Evolutionary conservation across 2,113 vertebrate species (phyloP).

Genomic region (Alectura lathami): DNA sequence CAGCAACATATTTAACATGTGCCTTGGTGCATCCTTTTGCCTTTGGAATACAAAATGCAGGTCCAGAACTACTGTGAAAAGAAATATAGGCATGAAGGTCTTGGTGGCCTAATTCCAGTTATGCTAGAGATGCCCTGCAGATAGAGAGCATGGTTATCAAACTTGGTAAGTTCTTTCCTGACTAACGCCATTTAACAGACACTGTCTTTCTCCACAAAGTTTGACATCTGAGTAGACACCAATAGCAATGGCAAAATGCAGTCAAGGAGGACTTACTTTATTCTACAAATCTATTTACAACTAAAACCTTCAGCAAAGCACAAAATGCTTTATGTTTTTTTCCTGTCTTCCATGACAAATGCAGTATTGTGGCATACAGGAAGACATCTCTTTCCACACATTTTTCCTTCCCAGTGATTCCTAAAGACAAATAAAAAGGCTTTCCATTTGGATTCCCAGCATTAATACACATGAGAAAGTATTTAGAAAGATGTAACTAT

Average conservation of each 20-base stretch:
- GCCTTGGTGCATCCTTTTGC: fast-evolving
- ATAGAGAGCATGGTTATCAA: background rate
- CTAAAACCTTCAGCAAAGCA: background rate
- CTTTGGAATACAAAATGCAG: background rate
- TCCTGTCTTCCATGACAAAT: background rate
- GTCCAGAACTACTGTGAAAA: background rate
- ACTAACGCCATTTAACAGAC: background rate
- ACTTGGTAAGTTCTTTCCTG: background rate
- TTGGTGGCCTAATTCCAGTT: background rate
- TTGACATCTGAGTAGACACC: fast-evolving
- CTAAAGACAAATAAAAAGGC: background rate
- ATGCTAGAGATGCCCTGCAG: fast-evolving
- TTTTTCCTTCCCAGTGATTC: background rate
- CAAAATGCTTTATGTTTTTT: background rate
- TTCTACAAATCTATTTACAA: background rate
- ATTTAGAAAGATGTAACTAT: background rate
- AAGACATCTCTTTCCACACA: background rate
- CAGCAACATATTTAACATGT: fast-evolving
- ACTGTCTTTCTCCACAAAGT: background rate
- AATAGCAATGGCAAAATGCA: background rate
- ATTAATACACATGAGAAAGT: background rate
- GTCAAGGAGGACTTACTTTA: background rate
- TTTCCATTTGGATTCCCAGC: background rate
- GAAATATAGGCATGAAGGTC: background rate
- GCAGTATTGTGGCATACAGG: background rate